Evolutionary conservation across 1,140 invertebrate species (phyloP).

Genomic region (Panagrolaimus sp.): DNA sequence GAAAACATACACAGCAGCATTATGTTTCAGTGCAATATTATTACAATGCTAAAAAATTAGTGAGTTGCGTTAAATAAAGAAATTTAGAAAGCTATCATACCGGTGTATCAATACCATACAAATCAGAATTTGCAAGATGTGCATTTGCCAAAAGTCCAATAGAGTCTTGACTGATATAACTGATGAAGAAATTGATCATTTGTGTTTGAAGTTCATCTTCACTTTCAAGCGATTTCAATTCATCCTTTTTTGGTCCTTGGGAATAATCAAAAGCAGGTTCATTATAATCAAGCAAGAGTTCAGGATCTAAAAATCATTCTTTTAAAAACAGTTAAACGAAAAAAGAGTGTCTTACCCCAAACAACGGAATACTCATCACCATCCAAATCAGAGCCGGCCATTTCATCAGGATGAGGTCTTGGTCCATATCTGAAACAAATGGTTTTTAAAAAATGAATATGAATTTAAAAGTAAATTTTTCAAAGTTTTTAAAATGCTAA

Average conservation of each 20-base stretch:
- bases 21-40: too few species aligned
- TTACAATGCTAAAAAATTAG: too few species aligned
- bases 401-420: slow-evolving; percentile 56
- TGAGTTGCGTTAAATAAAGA: too few species aligned
- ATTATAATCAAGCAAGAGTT: slow-evolving; percentile 40
- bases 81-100: too few species aligned
- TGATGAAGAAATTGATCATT: slow-evolving; percentile 51
- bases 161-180: slow-evolving; percentile 48
- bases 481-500: too few species aligned
- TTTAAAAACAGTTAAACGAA: too few species aligned
- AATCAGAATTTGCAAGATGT: slow-evolving; percentile 49
- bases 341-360: too few species aligned
- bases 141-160: slow-evolving; percentile 51
- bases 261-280: slow-evolving; percentile 31
- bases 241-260: background rate
- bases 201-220: slow-evolving; percentile 14
- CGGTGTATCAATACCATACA: slow-evolving; percentile 16
- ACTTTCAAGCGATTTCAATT: background rate
- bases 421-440: too few species aligned
- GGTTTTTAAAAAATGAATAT: too few species aligned
- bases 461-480: too few species aligned
- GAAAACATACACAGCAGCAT: too few species aligned
- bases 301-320: too few species aligned
- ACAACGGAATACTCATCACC: slow-evolving; percentile 53
- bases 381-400: slow-evolving; percentile 54